These are phyloP conservation scores for Microcebus murinus DNA, from an alignment of 2,113 vertebrate genomes.

Conservation along the genomic window DNA sequence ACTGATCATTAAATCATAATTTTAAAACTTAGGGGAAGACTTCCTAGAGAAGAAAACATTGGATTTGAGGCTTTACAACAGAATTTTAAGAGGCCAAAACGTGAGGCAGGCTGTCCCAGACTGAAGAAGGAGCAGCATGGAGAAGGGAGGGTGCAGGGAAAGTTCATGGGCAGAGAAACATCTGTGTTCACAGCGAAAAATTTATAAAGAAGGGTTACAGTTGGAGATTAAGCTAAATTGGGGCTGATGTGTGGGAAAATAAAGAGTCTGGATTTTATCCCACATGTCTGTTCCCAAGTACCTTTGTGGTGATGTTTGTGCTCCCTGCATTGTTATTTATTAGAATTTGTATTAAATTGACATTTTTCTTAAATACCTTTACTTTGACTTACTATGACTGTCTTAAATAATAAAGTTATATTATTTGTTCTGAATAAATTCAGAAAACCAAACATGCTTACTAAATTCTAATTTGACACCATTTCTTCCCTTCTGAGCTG, in stretches of 20 bases:
- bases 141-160: too few relatives aligned
- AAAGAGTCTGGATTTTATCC: not conserved
- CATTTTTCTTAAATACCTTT: slow-evolving; percentile 11
- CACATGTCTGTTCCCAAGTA: not conserved
- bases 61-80: not conserved
- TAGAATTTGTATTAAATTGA: not conserved
- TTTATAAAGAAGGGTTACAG: not conserved
- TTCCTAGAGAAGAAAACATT: not conserved
- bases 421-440: slow-evolving; percentile 13
- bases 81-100: not conserved
- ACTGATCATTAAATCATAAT: not conserved
- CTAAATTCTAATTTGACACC: not conserved
- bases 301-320: not conserved
- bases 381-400: not conserved
- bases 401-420: not conserved
- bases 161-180: not conserved
- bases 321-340: not conserved
- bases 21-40: not conserved
- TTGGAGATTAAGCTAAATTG: not conserved
- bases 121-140: not conserved
- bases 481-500: not conserved
- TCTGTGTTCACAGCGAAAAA: not conserved
- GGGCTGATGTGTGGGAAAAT: not conserved
- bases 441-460: not conserved
- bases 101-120: not conserved